Conservation (phyloP, 2,113 vertebrate genomes). For the Scomber scombrus region DNA sequence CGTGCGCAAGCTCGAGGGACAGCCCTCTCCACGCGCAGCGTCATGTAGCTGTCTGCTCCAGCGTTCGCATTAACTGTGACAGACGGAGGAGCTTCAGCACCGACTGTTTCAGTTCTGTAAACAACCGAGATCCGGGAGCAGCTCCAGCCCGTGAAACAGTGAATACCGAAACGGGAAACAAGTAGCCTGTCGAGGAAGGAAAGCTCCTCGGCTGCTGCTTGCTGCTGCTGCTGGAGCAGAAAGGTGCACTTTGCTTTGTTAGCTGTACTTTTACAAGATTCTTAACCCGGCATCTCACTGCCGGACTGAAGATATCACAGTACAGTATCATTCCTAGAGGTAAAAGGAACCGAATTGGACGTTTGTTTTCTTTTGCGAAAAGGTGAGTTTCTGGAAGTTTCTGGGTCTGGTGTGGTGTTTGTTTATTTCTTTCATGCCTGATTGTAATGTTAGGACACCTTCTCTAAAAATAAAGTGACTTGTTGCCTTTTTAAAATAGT, state of each 20-base stretch:
- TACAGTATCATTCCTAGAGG: background rate
- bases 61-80: background rate
- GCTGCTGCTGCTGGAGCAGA: background rate
- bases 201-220: background rate
- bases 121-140: constrained; percentile 62
- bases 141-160: background rate
- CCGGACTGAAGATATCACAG: constrained; percentile 1
- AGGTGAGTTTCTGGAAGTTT: constrained; percentile 55
- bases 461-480: background rate
- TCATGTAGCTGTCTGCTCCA: background rate
- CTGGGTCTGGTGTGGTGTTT: background rate
- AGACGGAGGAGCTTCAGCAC: constrained; percentile 10
- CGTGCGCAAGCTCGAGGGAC: background rate
- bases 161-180: background rate
- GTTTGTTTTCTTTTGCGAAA: constrained; percentile 23
- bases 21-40: constrained; percentile 2
- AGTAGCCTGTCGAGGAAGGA: constrained; percentile 15
- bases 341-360: constrained; percentile 10
- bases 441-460: background rate
- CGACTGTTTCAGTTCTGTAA: background rate
- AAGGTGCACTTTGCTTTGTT: constrained; percentile 13
- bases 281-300: background rate
- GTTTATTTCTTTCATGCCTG: background rate
- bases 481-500: too few relatives aligned
- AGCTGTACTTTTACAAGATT: background rate